A percentile compares a stretch with the other conserved stretches of the same genome.
Conservation (phyloP, 2,888 invertebrate genomes). For the Salpingus planirostris region DNA sequence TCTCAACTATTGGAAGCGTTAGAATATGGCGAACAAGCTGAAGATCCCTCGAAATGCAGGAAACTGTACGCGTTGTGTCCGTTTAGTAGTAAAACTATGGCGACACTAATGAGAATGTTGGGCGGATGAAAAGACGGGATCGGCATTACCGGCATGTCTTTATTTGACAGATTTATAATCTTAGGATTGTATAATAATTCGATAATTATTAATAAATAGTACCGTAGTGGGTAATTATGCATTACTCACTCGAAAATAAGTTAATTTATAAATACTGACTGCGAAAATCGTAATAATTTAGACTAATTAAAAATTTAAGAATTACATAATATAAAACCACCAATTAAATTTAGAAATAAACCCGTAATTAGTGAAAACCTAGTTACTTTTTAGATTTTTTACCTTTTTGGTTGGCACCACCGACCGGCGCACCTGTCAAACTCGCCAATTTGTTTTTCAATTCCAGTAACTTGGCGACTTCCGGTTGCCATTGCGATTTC, state of each 20-base stretch:
- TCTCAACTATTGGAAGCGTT: conserved; percentile 31
- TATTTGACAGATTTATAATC: too few relatives aligned
- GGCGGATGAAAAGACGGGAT: conserved; percentile 17
- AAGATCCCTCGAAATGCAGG: conserved; percentile 26
- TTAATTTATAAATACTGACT: too few relatives aligned
- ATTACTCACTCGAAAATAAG: too few relatives aligned
- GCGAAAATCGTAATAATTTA: too few relatives aligned
- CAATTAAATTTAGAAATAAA: too few relatives aligned
- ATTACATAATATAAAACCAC: too few relatives aligned
- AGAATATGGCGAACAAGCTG: conserved; percentile 25
- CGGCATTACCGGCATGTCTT: too few relatives aligned
- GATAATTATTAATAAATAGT: too few relatives aligned
- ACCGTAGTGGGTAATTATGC: too few relatives aligned
- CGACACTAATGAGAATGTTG: conserved; percentile 27
- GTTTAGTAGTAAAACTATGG: conserved; percentile 34
- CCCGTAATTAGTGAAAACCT: too few relatives aligned
- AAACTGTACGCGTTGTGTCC: conserved; percentile 35
- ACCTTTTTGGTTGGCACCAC: conserved; percentile 21
- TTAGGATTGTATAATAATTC: too few relatives aligned
- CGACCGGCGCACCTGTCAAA: conserved; percentile 28
- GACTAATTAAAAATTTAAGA: too few relatives aligned
- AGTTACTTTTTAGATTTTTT: conserved; percentile 25
- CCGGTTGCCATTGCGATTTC: conserved; percentile 68
- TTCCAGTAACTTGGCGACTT: conserved; percentile 62
- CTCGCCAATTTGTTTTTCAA: conserved; percentile 60